Percentiles rank a stretch among this genome's conserved stretches.
These are phyloP conservation scores for Anser cygnoides DNA, from an alignment of 2,113 vertebrate species.

Conservation along the genomic window DNA sequence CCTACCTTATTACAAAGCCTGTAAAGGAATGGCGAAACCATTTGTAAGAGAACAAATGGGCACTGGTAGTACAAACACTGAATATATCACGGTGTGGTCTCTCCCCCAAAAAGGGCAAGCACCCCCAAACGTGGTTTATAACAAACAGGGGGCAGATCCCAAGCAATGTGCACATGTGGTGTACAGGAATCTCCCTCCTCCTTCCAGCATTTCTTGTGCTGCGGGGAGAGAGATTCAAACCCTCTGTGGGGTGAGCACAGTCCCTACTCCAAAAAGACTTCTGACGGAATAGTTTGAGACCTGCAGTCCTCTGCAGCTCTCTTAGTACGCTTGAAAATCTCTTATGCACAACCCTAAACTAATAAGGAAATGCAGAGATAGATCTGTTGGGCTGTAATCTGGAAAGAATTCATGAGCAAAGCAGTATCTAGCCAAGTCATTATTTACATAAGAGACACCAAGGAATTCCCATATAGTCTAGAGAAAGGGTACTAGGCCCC, in stretches of 20 bases:
- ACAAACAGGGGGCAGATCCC: neutral
- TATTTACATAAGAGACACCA: neutral
- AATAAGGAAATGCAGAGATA: neutral
- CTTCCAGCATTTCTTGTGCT: neutral
- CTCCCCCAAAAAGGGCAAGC: neutral
- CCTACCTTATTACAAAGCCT: conserved; percentile 43
- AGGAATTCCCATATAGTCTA: neutral
- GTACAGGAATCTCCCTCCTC: neutral
- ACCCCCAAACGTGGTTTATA: neutral
- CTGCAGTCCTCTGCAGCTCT: neutral
- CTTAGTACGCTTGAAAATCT: neutral
- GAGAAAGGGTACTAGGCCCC: neutral
- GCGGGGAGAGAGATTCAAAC: rapidly evolving
- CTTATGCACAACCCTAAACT: neutral
- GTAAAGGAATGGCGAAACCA: conserved; percentile 14
- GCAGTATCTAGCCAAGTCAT: neutral
- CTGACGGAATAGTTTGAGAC: neutral
- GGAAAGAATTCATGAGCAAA: conserved; percentile 44
- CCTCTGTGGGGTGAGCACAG: rapidly evolving
- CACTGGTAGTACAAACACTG: neutral
- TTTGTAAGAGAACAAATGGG: neutral
- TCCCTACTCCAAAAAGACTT: neutral
- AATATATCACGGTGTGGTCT: neutral
- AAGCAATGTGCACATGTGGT: neutral
- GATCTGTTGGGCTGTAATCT: neutral